Evolutionary conservation across 2,797 vertebrate species (phyloP), one percentile per base, ranked within the genome.

Genomic region (Galagoides demidoff): DNA sequence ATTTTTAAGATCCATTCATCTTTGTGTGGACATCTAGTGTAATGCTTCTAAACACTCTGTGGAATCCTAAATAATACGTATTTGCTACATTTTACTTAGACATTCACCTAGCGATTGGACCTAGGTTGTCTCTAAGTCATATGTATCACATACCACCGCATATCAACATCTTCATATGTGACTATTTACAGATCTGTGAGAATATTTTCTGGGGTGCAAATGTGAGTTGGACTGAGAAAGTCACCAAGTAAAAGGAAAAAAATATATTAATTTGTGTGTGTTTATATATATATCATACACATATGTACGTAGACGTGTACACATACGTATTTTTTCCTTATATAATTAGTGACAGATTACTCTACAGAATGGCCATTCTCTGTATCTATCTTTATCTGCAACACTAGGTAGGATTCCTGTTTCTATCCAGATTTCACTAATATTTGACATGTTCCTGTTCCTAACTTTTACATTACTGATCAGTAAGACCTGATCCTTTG

Each of bases 391-490:
- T 20, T 25, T 70, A 79, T 43, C 31, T 66, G 29, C 22, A 86
- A 22, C 25, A 34, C 19, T 20, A 43, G n/a, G 20, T 25, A 52
- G 37, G 20, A 70, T 81, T 85, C 23, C 12, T 78, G 25, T 92
- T 90, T 70, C 70, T 23, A 74, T 7, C 2, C 27, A 68, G 22
- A 85, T 79, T 39, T 66, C 57, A 86, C 63, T 23, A 82, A 64
- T 23, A 63, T 9, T 70, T 76, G 43, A 68, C 43, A 64, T 57
- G 34, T 34, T 81, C 19, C 55, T 89, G 4, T 61, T 87, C 83
- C 59, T 86, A 86, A 83, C 86, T 57, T 95, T 79, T 78, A 66
- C 6, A 12, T 85, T 27, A 91, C 64, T 49, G 19, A 79, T 91
- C 37, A 81, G 22, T 79, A 90, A 87, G 63, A 82, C 19, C 55